Evolutionary conservation across 2,797 vertebrate genomes (phyloP), one percentile per base, ranked within the genome.

Genomic region (Rhabdomys pumilio): DNA sequence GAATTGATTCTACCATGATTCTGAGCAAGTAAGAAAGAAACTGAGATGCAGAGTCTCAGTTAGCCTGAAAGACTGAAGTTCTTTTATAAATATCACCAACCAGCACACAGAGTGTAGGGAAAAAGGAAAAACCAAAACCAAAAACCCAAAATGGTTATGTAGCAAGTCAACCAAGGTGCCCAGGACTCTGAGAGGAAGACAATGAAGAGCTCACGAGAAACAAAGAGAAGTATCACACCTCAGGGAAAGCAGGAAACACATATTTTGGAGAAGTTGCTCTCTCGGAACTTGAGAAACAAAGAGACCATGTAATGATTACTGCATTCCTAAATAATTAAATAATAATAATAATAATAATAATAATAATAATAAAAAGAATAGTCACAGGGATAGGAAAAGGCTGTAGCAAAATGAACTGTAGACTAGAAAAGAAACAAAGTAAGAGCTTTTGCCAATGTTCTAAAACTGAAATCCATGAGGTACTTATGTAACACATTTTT

Each of bases 201-300:
- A 11, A 79, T 55, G 89, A 72, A 87, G 63, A 95, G 67, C 31
- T 91, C 86, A 63, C 89, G 85, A 95, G 65, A 88, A 91, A 95
- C n/a, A 59, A 41, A 72, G n/a, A 44, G 41, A 84, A 93, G 50
- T 88, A 88, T 81, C 63, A 76, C 73, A 79, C 53, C 61, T 95
- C 90, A 44, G 88, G 53, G 50, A 9, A 96, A 20, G 73, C 14
- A 67, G 73, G 1, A 44, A 92, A 55, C 4, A 89, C 19, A 38
- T 11, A n/a, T 63, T 69, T 63, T 75, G 29, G 69, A 47, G 24
- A 67, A 76, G 17, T 38, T 63, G 34, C 20, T 84, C 14, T 91
- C 57, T 77, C 75, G 44, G 67, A 92, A 94, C 50, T 87, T 93
- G 53, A 90, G 67, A 75, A 47, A 14, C 15, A 81, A 53, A 72